Base-by-base conservation (phyloP, 2,113 vertebrate species). In the Paramormyrops kingsleyae region DNA sequence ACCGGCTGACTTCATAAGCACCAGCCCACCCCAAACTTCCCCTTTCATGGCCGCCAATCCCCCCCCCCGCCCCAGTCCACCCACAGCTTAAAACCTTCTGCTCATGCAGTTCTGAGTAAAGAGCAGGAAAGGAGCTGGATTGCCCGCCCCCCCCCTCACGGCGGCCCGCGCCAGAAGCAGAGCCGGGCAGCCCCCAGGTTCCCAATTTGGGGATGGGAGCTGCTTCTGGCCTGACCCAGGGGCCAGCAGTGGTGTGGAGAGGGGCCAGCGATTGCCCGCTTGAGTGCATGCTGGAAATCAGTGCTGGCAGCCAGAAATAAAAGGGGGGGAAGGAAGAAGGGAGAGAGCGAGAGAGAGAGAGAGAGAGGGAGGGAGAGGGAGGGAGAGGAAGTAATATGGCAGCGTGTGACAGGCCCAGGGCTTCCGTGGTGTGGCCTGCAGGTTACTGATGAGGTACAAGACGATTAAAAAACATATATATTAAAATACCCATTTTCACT, bases 261-360 rank as follows among this genome's bases (percentile, higher is more conserved):
- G n/a, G 1, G n/a, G 62, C n/a, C 62, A 70, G 62, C 9, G 5
- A 27, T 0, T 12, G 59, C 8, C 59, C 15, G 93, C 88, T 93
- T 92, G 91, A 92, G 91, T 95, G 92, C 92, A 90, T 89, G 1
- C 89, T 93, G 93, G 95, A 95, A 95, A 93, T 44, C 47, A 92
- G 93, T 94, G 94, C 94, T 93, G 91, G 93, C 88, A 93, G 93
- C 83, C 89, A 50, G 91, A 66, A 94, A 92, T 94, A 95, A 95
- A 94, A 95, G 94, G 93, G 90, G 24, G 35, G 42, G 42, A 85
- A 9, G 19, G 21, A 47, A 42, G 56, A 24, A 31, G n/a, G 0
- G 15, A 0, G n/a, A 4, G 62, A 27, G n/a, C 93, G 90, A 31
- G 31, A 12, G 19, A 84, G 39, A 84, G 42, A 47, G 80, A 24